Conservation (phyloP, 2,888 invertebrate genomes). For the Neoitamus cyanurus region DNA sequence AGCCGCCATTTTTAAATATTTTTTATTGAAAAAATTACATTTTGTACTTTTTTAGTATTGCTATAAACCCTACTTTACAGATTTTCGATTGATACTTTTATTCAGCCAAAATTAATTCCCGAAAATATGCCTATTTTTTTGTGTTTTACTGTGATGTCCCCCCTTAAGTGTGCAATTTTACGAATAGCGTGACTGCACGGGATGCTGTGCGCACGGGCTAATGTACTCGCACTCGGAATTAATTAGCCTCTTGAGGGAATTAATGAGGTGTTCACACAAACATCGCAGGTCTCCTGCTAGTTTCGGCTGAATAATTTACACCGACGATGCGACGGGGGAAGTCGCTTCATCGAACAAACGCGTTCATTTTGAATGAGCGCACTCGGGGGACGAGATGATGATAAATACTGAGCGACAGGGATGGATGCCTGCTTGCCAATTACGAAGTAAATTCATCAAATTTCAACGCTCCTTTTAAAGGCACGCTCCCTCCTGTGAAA, state of each 20-base stretch:
- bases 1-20: too few species aligned
- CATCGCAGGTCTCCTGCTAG: background rate
- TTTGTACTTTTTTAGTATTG: too few species aligned
- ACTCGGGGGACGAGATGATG: background rate
- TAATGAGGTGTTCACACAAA: background rate
- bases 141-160: too few species aligned
- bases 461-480: background rate
- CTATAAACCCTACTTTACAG: too few species aligned
- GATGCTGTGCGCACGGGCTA: background rate
- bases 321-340: background rate
- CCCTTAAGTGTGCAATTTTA: background rate
- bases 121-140: too few species aligned
- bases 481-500: background rate
- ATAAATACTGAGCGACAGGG: background rate
- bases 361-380: background rate
- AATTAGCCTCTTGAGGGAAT: constrained; percentile 1
- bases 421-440: background rate
- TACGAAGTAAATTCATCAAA: background rate
- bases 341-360: background rate
- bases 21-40: too few species aligned
- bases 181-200: background rate
- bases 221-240: background rate
- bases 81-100: too few species aligned
- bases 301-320: background rate
- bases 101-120: too few species aligned